phyloP scores from a whole-genome alignment of 2,888 invertebrate species.

The Drymonia ruficornis region DNA sequence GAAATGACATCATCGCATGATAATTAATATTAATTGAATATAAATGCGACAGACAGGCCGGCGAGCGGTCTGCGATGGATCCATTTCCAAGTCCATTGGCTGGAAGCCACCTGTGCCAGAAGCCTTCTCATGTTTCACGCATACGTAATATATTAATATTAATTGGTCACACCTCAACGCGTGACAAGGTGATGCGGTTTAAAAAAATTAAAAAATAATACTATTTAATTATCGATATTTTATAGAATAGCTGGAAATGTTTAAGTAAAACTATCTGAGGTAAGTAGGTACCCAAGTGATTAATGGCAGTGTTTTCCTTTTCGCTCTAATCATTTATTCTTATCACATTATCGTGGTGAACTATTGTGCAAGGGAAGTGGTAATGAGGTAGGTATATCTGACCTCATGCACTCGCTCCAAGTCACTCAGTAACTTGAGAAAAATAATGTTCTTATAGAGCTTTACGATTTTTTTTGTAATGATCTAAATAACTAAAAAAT shows the following conservation, averaged over 20 bases:
- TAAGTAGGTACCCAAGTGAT: too few species aligned
- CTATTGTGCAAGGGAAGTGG: too few species aligned
- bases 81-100: slow-evolving; percentile 6
- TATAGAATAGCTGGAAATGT: neutral
- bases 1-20: slow-evolving; percentile 26
- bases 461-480: too few species aligned
- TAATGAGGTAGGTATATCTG: too few species aligned
- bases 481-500: too few species aligned
- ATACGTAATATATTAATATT: slow-evolving; percentile 14
- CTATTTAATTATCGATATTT: neutral
- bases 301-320: too few species aligned
- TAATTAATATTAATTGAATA: slow-evolving; percentile 34
- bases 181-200: neutral
- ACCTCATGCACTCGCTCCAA: too few species aligned
- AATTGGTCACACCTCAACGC: slow-evolving; percentile 14
- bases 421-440: too few species aligned
- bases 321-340: too few species aligned
- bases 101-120: slow-evolving; percentile 33
- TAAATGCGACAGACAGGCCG: slow-evolving; percentile 33
- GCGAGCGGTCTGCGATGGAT: slow-evolving; percentile 42
- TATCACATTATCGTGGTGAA: too few species aligned
- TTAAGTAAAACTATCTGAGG: neutral
- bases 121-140: slow-evolving; percentile 38
- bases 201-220: slow-evolving; percentile 1
- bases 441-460: too few species aligned